A percentile compares a stretch with the other conserved stretches of the same genome.
Evolutionary conservation across 2,888 invertebrate genomes (phyloP).

Genomic region (Ophion slaviceki): DNA sequence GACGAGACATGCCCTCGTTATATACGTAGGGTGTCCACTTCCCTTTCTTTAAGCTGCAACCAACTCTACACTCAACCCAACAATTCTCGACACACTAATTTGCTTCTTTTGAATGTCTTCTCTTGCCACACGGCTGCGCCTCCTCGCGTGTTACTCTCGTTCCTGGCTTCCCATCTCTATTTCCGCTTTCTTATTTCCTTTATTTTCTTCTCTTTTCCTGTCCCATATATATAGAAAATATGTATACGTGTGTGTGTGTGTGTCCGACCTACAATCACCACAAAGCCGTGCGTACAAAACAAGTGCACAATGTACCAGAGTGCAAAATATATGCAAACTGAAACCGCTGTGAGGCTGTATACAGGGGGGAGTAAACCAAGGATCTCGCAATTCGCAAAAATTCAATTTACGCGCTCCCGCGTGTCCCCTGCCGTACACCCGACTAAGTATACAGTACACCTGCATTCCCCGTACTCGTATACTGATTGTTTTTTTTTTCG

Average conservation of each 20-base stretch:
- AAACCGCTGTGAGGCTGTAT: conserved; percentile 28
- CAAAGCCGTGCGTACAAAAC: conserved; percentile 24
- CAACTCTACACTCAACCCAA: conserved; percentile 26
- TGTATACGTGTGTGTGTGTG: neutral
- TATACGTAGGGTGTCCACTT: conserved; percentile 29
- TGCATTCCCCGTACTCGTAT: neutral
- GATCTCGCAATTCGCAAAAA: conserved; percentile 52
- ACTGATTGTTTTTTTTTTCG: neutral
- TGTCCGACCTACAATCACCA: conserved; percentile 7
- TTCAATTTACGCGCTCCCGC: conserved; percentile 46
- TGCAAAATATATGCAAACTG: conserved; percentile 63
- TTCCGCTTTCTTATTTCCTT: conserved; percentile 40
- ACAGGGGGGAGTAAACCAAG: conserved; percentile 17
- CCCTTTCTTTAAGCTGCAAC: conserved; percentile 36
- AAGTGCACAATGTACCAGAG: conserved; percentile 40
- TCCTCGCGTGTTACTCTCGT: conserved; percentile 23
- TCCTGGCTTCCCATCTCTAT: conserved; percentile 49
- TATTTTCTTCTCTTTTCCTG: conserved; percentile 21
- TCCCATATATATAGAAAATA: conserved; percentile 6
- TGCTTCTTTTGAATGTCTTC: conserved; percentile 59
- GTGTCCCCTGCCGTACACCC: conserved; percentile 4
- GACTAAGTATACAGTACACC: neutral
- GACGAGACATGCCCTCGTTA: conserved; percentile 1
- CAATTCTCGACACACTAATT: conserved; percentile 60
- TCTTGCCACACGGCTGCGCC: conserved; percentile 19